A percentile compares a stretch with the other conserved stretches of the same genome.
These are phyloP conservation scores for Drosophila guanche DNA, from an alignment of 1,140 invertebrate species.

Conservation along the genomic window DNA sequence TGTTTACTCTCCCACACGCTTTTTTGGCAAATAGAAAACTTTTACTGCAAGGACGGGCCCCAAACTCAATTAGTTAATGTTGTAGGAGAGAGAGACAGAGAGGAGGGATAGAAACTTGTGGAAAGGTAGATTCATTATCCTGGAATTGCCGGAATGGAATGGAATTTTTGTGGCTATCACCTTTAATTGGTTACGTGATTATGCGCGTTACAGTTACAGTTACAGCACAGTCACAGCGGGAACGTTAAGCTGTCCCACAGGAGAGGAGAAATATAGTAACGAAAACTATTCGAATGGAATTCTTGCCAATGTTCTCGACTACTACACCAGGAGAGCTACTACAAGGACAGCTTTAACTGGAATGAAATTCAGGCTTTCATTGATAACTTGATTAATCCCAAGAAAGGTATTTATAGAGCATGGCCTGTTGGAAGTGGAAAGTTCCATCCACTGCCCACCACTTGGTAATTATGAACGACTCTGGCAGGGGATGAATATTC, in stretches of 20 bases:
- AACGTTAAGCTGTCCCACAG: conserved; percentile 24
- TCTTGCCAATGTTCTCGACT: too few relatives aligned
- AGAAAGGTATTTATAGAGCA: too few relatives aligned
- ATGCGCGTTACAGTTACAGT: not conserved
- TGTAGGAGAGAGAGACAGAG: conserved; percentile 12
- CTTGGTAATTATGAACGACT: not conserved
- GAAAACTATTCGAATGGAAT: not conserved
- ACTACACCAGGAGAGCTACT: too few relatives aligned
- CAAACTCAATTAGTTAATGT: conserved; percentile 48
- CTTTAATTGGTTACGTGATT: conserved; percentile 55
- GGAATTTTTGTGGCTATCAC: conserved; percentile 41
- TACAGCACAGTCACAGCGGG: conserved; percentile 10
- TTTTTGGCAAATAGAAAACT: conserved; percentile 27
- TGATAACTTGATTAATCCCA: too few relatives aligned
- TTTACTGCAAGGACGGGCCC: conserved; percentile 37
- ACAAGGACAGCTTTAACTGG: too few relatives aligned
- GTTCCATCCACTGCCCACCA: too few relatives aligned
- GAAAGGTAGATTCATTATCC: conserved; percentile 36
- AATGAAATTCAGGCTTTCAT: too few relatives aligned
- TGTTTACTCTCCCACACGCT: conserved; percentile 32
- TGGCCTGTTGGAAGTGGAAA: too few relatives aligned
- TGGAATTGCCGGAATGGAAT: conserved; percentile 13
- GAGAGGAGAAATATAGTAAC: not conserved
- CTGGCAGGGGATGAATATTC: not conserved
- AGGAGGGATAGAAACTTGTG: not conserved